phyloP scores from a whole-genome alignment of 2,797 vertebrate species.

The Coilia nasus region DNA sequence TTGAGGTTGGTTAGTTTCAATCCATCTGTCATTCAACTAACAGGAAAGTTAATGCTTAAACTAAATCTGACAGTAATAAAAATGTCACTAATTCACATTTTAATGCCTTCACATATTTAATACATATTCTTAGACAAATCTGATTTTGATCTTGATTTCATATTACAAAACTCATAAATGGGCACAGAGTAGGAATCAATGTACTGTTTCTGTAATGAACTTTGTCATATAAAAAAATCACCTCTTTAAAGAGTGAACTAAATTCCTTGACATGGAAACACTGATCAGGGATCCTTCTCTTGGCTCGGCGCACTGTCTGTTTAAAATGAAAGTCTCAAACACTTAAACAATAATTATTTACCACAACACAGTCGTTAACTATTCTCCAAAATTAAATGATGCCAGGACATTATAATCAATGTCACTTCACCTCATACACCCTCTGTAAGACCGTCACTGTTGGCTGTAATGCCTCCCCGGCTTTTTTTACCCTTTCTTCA shows the following conservation, averaged over 20 bases:
- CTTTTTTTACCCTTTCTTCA: constrained; percentile 75
- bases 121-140: background rate
- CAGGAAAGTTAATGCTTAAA: background rate
- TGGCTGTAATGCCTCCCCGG: background rate
- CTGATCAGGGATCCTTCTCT: background rate
- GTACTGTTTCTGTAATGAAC: background rate
- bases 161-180: no score
- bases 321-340: background rate
- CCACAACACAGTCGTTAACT: background rate
- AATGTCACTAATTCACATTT: background rate
- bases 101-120: background rate
- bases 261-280: constrained; percentile 1
- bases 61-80: background rate
- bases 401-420: background rate
- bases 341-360: background rate
- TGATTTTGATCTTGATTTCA: background rate
- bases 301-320: background rate
- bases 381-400: background rate
- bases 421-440: background rate
- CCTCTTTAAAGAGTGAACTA: background rate
- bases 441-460: background rate
- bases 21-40: background rate
- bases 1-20: background rate
- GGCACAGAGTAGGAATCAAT: background rate
- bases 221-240: background rate